Conservation (phyloP, 2,888 invertebrate species). For the Ischnura elegans region DNA sequence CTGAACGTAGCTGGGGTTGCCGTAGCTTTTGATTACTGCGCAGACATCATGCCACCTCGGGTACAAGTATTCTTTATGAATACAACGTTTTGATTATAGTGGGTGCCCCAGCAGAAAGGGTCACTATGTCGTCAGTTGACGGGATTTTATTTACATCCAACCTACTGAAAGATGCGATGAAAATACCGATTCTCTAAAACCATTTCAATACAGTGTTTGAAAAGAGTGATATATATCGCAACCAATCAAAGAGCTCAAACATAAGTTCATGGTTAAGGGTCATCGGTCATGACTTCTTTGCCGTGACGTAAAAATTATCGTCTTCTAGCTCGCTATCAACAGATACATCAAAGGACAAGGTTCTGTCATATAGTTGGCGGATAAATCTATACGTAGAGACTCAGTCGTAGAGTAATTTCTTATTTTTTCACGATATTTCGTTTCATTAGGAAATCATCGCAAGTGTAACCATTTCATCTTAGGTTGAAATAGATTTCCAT, state of each 20-base stretch:
- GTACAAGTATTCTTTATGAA: no score
- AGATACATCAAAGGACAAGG: background rate
- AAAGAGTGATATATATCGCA: background rate
- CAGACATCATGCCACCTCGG: no score
- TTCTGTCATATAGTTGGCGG: no score
- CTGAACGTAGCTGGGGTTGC: no score
- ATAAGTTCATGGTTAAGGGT: background rate
- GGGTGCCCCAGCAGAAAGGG: background rate
- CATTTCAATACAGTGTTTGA: background rate
- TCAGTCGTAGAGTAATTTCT: no score
- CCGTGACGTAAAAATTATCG: background rate
- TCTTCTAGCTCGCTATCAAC: background rate
- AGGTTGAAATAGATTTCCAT: no score
- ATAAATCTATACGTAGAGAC: no score
- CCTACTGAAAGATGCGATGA: background rate
- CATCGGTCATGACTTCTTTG: background rate
- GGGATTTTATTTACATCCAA: background rate
- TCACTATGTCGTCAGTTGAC: background rate
- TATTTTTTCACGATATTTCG: no score
- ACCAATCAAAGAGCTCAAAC: background rate
- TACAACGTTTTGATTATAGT: no score
- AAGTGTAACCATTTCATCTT: no score
- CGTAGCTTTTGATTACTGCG: no score
- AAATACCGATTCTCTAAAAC: background rate
- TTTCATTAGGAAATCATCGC: no score